Evolutionary conservation across 2,888 invertebrate genomes (phyloP).

Genomic region (Tyria jacobaeae): DNA sequence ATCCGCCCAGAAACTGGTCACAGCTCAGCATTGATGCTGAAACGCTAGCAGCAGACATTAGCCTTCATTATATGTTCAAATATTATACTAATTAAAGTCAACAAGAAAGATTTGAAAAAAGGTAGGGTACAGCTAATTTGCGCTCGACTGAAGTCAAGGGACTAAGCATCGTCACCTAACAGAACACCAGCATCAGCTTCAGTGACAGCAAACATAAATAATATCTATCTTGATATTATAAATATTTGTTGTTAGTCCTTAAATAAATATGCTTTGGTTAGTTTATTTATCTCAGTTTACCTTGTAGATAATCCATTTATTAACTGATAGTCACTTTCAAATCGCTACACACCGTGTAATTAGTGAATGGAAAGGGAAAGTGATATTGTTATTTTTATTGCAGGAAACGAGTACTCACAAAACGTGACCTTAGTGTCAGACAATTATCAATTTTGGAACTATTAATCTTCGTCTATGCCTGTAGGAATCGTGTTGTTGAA

Average conservation of each 20-base stretch:
- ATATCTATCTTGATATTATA: no score
- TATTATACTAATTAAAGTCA: neutral
- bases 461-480: slow-evolving; percentile 82
- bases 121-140: neutral
- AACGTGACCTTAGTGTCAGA: slow-evolving; percentile 57
- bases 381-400: slow-evolving; percentile 45
- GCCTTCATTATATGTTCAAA: neutral
- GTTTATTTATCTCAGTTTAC: slow-evolving; percentile 47
- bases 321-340: slow-evolving; percentile 40
- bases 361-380: slow-evolving; percentile 52
- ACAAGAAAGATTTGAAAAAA: neutral
- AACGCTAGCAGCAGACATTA: no score
- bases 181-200: no score
- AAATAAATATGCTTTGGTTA: slow-evolving; percentile 26
- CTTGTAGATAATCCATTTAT: slow-evolving; percentile 39
- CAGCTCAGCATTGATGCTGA: no score
- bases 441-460: slow-evolving; percentile 61
- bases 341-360: slow-evolving; percentile 39
- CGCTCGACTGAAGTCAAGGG: neutral
- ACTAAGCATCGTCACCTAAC: neutral
- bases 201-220: no score
- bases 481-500: slow-evolving; percentile 78
- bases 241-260: neutral
- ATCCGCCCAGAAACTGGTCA: no score
- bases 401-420: slow-evolving; percentile 50